phyloP scores from a whole-genome alignment of 2,113 vertebrate species.

The Lophotis ruficrista region DNA sequence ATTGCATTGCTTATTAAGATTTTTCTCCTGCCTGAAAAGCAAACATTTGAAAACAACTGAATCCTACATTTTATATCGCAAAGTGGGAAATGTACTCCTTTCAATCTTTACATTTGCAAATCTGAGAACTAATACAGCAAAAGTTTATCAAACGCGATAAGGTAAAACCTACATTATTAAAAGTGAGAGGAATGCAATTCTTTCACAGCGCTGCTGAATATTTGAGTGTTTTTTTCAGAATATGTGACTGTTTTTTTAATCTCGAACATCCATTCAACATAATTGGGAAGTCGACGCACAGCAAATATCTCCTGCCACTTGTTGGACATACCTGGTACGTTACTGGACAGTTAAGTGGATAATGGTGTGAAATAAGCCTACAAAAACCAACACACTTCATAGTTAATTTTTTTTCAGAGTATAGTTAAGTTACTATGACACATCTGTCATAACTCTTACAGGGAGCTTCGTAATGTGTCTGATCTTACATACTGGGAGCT shows the following conservation, averaged over 20 bases:
- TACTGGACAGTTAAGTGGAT: slow-evolving; percentile 59
- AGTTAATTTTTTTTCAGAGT: slow-evolving; percentile 51
- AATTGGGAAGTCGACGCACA: slow-evolving; percentile 39
- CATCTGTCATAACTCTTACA: slow-evolving; percentile 64
- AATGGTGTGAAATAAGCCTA: slow-evolving; percentile 61
- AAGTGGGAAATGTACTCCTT: background rate
- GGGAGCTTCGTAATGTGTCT: slow-evolving; percentile 39
- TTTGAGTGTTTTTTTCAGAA: background rate
- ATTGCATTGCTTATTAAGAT: background rate
- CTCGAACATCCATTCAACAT: background rate
- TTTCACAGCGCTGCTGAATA: background rate
- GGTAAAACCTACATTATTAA: background rate
- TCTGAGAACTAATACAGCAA: background rate
- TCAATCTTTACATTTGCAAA: background rate
- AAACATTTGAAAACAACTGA: background rate
- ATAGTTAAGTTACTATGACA: slow-evolving; percentile 56
- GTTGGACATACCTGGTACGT: background rate
- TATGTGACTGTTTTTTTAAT: slow-evolving; percentile 40
- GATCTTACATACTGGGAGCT: slow-evolving; percentile 12
- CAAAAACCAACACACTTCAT: slow-evolving; percentile 61
- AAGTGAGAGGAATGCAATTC: background rate
- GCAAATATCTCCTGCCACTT: slow-evolving; percentile 35
- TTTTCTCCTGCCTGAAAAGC: background rate
- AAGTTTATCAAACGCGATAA: background rate
- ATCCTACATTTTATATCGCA: background rate